Evolutionary conservation across 2,113 vertebrate species (phyloP).

Genomic region (Elephantulus edwardii): DNA sequence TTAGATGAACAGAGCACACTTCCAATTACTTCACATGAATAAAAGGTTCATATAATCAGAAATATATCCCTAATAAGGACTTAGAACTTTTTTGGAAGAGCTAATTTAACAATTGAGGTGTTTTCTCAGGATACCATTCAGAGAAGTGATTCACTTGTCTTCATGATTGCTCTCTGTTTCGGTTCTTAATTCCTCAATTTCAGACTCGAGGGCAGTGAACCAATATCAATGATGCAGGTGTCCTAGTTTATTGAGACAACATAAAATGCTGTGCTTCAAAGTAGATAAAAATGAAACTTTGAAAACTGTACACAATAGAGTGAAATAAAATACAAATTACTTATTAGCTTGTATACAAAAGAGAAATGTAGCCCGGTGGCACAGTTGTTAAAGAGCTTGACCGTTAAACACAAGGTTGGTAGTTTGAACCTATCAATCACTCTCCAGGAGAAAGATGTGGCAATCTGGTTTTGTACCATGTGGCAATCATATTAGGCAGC

Average conservation of each 20-base stretch:
- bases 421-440: too few relatives aligned
- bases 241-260: neutral
- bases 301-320: neutral
- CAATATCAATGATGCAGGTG: neutral
- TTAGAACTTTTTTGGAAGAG: constrained; percentile 24
- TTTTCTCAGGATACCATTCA: constrained; percentile 5
- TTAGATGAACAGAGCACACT: constrained; percentile 20
- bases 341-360: neutral
- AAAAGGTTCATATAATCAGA: constrained; percentile 36
- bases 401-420: too few relatives aligned
- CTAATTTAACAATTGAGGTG: neutral
- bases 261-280: neutral
- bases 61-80: neutral
- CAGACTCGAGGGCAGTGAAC: neutral
- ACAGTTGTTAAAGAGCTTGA: too few relatives aligned
- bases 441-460: too few relatives aligned
- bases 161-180: neutral
- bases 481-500: too few relatives aligned
- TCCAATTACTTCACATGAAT: neutral
- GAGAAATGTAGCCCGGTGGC: too few relatives aligned
- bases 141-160: neutral
- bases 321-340: neutral
- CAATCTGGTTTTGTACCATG: too few relatives aligned
- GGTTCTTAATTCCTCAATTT: constrained; percentile 13
- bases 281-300: neutral